These are phyloP conservation scores for Tipula unca DNA, from an alignment of 2,888 invertebrate genomes.

Conservation along the genomic window DNA sequence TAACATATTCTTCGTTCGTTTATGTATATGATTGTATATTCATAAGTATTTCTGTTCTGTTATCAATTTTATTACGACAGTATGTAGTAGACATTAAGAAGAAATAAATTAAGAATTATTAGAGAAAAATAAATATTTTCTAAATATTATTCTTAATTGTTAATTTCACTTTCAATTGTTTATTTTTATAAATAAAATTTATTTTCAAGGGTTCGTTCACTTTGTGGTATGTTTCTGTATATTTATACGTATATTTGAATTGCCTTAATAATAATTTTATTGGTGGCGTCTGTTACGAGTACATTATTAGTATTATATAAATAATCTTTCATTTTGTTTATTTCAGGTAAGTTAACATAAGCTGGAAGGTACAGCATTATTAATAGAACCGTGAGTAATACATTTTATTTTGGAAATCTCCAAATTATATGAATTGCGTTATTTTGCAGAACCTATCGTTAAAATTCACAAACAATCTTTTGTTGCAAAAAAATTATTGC, in stretches of 20 bases:
- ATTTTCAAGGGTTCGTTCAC: conserved; percentile 8
- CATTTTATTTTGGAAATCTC: too few relatives aligned
- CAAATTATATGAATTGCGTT: too few relatives aligned
- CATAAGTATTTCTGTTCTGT: not conserved
- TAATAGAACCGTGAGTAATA: not conserved
- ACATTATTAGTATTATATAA: not conserved
- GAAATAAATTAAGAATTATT: not conserved
- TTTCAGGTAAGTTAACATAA: not conserved
- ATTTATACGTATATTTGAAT: not conserved
- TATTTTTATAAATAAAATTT: not conserved
- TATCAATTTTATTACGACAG: not conserved
- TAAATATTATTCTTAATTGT: not conserved
- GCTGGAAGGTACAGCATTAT: not conserved
- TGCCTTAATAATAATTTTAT: not conserved
- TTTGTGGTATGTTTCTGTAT: not conserved
- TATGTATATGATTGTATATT: not conserved
- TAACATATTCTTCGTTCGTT: not conserved
- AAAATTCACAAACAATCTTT: too few relatives aligned
- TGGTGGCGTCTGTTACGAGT: not conserved
- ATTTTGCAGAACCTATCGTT: too few relatives aligned
- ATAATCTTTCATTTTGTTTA: not conserved
- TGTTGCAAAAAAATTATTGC: too few relatives aligned
- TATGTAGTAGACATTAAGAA: not conserved
- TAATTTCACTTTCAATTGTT: conserved; percentile 8
- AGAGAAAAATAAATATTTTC: not conserved